A percentile compares a stretch with the other conserved stretches of the same genome.
Conservation (phyloP, 2,113 vertebrate species). For the Nyctibius bracteatus region DNA sequence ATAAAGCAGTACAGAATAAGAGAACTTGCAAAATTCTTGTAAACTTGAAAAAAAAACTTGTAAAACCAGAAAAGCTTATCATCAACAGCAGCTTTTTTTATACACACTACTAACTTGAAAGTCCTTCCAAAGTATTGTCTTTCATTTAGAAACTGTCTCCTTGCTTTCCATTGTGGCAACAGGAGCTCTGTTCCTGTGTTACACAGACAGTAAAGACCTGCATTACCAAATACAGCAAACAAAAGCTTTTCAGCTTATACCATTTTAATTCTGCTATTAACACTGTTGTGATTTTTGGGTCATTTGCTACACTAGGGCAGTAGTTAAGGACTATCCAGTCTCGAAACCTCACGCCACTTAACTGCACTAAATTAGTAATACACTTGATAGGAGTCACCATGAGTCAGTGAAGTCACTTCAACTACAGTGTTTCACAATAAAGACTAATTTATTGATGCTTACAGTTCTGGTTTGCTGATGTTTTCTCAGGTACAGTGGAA, state of each 20-base stretch:
- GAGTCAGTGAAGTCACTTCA: constrained; percentile 40
- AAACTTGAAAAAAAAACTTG: no score
- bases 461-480: neutral
- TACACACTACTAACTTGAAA: neutral
- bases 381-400: neutral
- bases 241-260: neutral
- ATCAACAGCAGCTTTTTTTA: neutral
- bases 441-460: constrained; percentile 12
- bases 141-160: neutral
- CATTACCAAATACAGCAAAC: neutral
- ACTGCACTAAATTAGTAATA: constrained; percentile 20
- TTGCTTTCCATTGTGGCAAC: neutral
- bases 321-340: constrained; percentile 7
- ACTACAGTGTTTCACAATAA: constrained; percentile 13
- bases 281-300: neutral
- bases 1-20: neutral
- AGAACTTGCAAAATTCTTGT: neutral
- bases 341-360: constrained; percentile 8
- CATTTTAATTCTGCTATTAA: neutral
- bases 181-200: neutral
- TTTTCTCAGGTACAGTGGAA: constrained; percentile 4
- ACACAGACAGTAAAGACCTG: neutral
- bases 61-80: neutral
- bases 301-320: neutral
- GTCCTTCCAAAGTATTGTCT: neutral